phyloP scores from a whole-genome alignment of 2,888 invertebrate genomes.

The Fissipunctia ypsillon region DNA sequence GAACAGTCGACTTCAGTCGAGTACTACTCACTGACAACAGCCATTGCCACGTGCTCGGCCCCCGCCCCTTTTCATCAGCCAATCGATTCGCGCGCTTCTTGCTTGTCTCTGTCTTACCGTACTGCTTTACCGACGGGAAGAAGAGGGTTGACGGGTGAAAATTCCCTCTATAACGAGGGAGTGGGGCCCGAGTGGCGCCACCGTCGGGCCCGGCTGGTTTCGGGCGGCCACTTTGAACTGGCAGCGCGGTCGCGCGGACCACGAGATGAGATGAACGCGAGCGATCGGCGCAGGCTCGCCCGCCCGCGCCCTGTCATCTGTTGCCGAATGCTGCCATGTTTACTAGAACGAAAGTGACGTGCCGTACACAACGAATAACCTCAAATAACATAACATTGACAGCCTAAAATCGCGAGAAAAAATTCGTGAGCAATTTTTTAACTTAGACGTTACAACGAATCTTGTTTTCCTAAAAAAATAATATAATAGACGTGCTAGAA shows the following conservation, averaged over 20 bases:
- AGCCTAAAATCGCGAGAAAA: conserved; percentile 75
- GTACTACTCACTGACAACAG: conserved; percentile 77
- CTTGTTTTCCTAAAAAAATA: conserved; percentile 64
- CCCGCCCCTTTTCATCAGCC: conserved; percentile 87
- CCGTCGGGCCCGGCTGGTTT: conserved; percentile 67
- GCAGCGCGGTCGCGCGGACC: conserved; percentile 78
- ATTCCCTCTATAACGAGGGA: conserved; percentile 70
- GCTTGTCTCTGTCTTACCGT: conserved; percentile 79
- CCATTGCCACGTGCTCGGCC: conserved; percentile 85
- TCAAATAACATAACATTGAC: conserved; percentile 80
- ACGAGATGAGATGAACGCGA: conserved; percentile 85
- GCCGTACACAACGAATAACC: conserved; percentile 89
- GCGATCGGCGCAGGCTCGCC: conserved; percentile 85
- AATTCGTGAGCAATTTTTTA: conserved; percentile 67
- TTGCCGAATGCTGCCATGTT: conserved; percentile 89
- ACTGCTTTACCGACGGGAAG: conserved; percentile 85
- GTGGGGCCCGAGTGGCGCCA: conserved; percentile 82
- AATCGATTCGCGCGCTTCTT: conserved; percentile 85
- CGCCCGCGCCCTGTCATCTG: conserved; percentile 89
- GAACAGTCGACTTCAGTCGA: conserved; percentile 65
- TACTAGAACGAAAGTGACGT: conserved; percentile 88
- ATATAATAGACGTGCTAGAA: conserved; percentile 57
- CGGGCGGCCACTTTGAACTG: conserved; percentile 76
- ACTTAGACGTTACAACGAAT: conserved; percentile 84
- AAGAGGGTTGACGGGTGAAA: conserved; percentile 74